Conservation (phyloP, 2,888 invertebrate genomes). For the Acleris sparsana region DNA sequence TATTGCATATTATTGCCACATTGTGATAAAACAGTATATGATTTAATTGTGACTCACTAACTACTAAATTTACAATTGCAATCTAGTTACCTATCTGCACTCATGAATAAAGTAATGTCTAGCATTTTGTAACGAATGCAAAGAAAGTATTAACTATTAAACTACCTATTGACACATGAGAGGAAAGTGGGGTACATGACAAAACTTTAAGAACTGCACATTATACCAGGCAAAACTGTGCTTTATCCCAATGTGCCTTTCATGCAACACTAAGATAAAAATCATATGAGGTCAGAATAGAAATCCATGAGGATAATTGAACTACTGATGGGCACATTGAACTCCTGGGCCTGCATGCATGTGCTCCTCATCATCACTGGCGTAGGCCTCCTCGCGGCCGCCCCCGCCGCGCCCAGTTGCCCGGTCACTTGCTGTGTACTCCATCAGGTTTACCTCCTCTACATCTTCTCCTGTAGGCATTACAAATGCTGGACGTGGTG, state of each 20-base stretch:
- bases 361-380: slow-evolving; percentile 85
- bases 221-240: neutral
- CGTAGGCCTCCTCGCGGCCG: slow-evolving; percentile 87
- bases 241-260: slow-evolving; percentile 9
- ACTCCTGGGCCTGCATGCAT: slow-evolving; percentile 85
- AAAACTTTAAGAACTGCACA: neutral
- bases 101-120: slow-evolving; percentile 49
- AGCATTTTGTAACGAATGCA: slow-evolving; percentile 53
- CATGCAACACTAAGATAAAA: slow-evolving; percentile 51
- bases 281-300: slow-evolving; percentile 73
- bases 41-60: slow-evolving; percentile 41
- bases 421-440: slow-evolving; percentile 86
- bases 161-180: slow-evolving; percentile 60
- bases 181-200: slow-evolving; percentile 12
- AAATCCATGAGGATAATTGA: slow-evolving; percentile 66
- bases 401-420: slow-evolving; percentile 53
- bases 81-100: slow-evolving; percentile 51
- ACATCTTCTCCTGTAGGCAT: slow-evolving; percentile 92
- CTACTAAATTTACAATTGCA: slow-evolving; percentile 41
- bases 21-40: slow-evolving; percentile 39
- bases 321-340: slow-evolving; percentile 93
- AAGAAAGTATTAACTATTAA: slow-evolving; percentile 60
- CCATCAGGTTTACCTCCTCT: slow-evolving; percentile 92
- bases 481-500: slow-evolving; percentile 86
- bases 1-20: slow-evolving; percentile 35